Conservation (phyloP, 2,113 vertebrate genomes). For the Urocolius indicus region DNA sequence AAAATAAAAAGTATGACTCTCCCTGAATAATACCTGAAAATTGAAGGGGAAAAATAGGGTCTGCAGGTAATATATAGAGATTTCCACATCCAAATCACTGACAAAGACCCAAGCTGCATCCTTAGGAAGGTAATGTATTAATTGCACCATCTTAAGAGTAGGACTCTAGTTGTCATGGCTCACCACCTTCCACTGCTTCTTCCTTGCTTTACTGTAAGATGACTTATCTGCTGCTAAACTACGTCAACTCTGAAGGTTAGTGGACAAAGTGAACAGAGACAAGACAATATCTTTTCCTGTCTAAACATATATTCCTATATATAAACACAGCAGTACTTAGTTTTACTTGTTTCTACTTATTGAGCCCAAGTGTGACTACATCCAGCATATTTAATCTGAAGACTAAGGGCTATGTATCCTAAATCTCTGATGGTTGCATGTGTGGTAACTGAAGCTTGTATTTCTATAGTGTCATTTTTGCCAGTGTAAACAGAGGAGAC, state of each 20-base stretch:
- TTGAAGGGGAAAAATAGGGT: not conserved
- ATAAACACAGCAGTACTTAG: fast-evolving
- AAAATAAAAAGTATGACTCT: slow-evolving; percentile 27
- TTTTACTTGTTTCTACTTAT: not conserved
- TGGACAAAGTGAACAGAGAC: not conserved
- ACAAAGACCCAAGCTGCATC: not conserved
- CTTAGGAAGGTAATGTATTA: not conserved
- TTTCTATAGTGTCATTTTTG: not conserved
- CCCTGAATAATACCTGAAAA: slow-evolving; percentile 9
- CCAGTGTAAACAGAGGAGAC: not conserved
- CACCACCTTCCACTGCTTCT: not conserved
- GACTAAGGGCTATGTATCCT: not conserved
- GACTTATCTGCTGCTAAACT: not conserved
- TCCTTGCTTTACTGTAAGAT: not conserved
- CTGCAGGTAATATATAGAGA: not conserved
- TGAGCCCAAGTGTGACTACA: not conserved
- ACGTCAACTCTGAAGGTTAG: not conserved
- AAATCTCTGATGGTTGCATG: not conserved
- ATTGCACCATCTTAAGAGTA: not conserved
- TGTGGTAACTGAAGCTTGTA: not conserved
- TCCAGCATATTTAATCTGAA: not conserved
- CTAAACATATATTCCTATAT: not conserved
- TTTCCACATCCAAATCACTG: not conserved
- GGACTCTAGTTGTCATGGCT: not conserved
- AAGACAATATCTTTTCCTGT: not conserved